These are phyloP conservation scores for Timema cristinae DNA, from an alignment of 2,888 invertebrate species.

Conservation along the genomic window DNA sequence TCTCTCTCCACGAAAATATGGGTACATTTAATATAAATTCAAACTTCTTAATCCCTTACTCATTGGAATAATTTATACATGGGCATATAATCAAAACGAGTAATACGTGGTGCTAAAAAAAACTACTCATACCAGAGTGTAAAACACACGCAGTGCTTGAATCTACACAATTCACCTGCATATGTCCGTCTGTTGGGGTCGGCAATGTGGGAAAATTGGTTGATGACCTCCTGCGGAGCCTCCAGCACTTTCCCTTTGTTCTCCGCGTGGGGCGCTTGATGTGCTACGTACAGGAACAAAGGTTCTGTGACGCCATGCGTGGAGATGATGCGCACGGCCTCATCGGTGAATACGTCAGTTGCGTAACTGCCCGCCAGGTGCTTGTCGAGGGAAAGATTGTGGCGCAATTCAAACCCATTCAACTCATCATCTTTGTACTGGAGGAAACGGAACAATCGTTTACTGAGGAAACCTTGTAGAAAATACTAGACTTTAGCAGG, in stretches of 20 bases:
- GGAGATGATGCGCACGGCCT: constrained; percentile 46
- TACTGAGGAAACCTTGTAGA: too few relatives aligned
- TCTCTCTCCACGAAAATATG: too few relatives aligned
- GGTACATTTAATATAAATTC: too few relatives aligned
- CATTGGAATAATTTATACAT: too few relatives aligned
- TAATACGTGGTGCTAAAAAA: too few relatives aligned
- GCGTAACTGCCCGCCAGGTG: constrained; percentile 46
- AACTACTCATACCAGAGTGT: too few relatives aligned
- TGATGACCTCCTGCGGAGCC: constrained; percentile 59
- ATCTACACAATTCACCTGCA: constrained; percentile 54
- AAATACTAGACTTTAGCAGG: too few relatives aligned
- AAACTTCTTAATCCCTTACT: too few relatives aligned
- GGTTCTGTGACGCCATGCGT: constrained; percentile 49
- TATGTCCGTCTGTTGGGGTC: constrained; percentile 64
- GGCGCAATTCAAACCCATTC: constrained; percentile 45
- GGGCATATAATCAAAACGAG: too few relatives aligned
- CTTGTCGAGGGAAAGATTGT: constrained; percentile 42
- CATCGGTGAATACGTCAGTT: constrained; percentile 48
- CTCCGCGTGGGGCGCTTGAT: constrained; percentile 74
- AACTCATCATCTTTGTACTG: too few relatives aligned
- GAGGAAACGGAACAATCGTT: too few relatives aligned
- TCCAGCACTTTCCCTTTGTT: constrained; percentile 67
- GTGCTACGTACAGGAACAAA: constrained; percentile 73
- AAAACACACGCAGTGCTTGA: too few relatives aligned
- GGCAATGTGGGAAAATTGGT: constrained; percentile 64